These are phyloP conservation scores for Callosobruchus maculatus DNA, from an alignment of 2,888 invertebrate genomes.

Conservation along the genomic window DNA sequence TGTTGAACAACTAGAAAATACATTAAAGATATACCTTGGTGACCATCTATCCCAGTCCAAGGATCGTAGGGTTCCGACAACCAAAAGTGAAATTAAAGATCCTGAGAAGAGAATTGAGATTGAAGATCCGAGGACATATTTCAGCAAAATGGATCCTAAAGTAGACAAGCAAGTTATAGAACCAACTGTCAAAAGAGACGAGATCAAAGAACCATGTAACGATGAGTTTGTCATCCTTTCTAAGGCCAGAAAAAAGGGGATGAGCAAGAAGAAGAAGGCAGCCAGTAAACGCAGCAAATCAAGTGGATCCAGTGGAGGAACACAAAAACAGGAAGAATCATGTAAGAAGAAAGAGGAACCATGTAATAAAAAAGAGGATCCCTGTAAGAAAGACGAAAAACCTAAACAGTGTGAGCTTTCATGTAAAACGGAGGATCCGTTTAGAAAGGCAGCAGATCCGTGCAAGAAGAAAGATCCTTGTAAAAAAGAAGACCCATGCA, in stretches of 20 bases:
- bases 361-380: no score
- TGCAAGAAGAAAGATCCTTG: constrained; percentile 22
- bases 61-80: background rate
- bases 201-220: constrained; percentile 8
- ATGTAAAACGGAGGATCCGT: constrained; percentile 14
- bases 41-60: constrained; percentile 1
- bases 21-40: constrained; percentile 12
- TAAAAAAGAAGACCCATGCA: constrained; percentile 18
- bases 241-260: background rate
- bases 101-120: background rate
- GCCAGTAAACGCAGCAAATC: background rate
- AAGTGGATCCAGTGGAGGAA: background rate
- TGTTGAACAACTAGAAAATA: constrained; percentile 23
- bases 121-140: background rate
- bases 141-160: constrained; percentile 2
- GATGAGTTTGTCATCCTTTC: constrained; percentile 1
- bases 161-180: constrained; percentile 1
- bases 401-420: constrained; percentile 1
- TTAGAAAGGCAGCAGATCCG: constrained; percentile 17
- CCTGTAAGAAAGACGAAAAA: constrained; percentile 12
- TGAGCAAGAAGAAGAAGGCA: background rate
- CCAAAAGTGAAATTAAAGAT: background rate
- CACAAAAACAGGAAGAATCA: constrained; percentile 13
- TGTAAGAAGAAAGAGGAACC: constrained; percentile 20
- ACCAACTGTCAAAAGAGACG: constrained; percentile 3